These are phyloP conservation scores for Tetragnatha montana DNA, from an alignment of 2,888 invertebrate species.

Conservation along the genomic window DNA sequence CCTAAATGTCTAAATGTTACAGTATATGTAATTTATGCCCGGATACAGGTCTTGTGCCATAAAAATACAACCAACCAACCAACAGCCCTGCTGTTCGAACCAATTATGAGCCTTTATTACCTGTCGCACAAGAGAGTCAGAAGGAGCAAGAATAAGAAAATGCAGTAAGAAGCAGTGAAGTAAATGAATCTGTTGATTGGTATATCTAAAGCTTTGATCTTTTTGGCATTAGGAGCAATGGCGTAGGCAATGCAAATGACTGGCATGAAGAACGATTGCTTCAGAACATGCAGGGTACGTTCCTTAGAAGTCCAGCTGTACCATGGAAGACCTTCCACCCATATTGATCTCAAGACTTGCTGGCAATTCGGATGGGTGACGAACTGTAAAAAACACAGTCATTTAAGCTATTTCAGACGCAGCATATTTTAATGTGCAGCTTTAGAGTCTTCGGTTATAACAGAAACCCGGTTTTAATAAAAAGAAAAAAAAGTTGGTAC, in stretches of 20 bases:
- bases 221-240: conserved; percentile 45
- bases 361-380: conserved; percentile 87
- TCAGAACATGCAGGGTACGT: conserved; percentile 55
- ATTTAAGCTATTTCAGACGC: neutral
- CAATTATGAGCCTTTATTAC: no score
- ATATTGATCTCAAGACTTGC: conserved; percentile 76
- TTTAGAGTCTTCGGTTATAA: no score
- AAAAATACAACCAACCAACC: no score
- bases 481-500: no score
- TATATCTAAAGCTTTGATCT: conserved; percentile 75
- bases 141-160: conserved; percentile 82
- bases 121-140: conserved; percentile 61
- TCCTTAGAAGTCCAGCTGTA: conserved; percentile 56
- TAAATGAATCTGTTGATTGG: conserved; percentile 86
- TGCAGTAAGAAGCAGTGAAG: conserved; percentile 81
- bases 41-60: no score
- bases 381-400: conserved; percentile 78
- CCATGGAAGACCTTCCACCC: conserved; percentile 69
- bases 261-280: conserved; percentile 63
- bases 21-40: no score
- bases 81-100: no score
- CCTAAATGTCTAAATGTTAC: no score
- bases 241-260: conserved; percentile 54
- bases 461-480: no score
- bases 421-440: no score